phyloP scores from a whole-genome alignment of 2,797 vertebrate species.

The Coregonus ussuriensis region DNA sequence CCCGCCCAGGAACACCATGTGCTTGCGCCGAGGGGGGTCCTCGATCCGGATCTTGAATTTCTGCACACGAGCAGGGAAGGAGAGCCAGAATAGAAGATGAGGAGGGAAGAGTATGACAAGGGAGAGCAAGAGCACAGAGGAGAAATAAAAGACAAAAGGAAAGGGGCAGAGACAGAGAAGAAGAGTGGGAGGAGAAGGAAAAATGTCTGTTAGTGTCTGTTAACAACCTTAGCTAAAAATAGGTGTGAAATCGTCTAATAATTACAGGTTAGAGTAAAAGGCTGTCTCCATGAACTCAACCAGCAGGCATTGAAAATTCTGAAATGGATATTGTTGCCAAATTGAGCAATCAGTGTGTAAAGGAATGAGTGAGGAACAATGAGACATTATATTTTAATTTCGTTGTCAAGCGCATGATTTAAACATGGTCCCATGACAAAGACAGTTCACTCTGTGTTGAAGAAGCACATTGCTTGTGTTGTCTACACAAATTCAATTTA shows the following conservation, averaged over 20 bases:
- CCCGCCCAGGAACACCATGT: constrained; percentile 98
- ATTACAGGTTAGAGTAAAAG: constrained; percentile 24
- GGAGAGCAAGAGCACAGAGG: neutral
- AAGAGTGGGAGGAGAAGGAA: constrained; percentile 14
- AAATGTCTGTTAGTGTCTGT: neutral
- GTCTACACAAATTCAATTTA: neutral
- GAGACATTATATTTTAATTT: constrained; percentile 20
- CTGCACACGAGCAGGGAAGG: constrained; percentile 45
- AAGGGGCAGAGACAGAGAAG: neutral
- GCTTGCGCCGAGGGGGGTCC: constrained; percentile 88
- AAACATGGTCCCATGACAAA: constrained; percentile 4
- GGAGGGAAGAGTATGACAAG: neutral
- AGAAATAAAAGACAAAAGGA: neutral
- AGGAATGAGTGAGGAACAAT: neutral
- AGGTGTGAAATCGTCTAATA: constrained; percentile 10
- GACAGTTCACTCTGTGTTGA: neutral
- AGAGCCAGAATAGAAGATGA: neutral
- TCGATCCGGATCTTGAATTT: constrained; percentile 85
- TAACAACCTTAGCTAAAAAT: constrained; percentile 3
- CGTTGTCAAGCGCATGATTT: constrained; percentile 10
- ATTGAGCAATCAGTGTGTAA: neutral
- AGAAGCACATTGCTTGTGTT: neutral
- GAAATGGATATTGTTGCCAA: neutral
- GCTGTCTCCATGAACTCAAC: constrained; percentile 11
- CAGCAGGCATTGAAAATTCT: constrained; percentile 9